Conservation (phyloP, 2,797 vertebrate genomes). For the Jordanella pulchra region DNA sequence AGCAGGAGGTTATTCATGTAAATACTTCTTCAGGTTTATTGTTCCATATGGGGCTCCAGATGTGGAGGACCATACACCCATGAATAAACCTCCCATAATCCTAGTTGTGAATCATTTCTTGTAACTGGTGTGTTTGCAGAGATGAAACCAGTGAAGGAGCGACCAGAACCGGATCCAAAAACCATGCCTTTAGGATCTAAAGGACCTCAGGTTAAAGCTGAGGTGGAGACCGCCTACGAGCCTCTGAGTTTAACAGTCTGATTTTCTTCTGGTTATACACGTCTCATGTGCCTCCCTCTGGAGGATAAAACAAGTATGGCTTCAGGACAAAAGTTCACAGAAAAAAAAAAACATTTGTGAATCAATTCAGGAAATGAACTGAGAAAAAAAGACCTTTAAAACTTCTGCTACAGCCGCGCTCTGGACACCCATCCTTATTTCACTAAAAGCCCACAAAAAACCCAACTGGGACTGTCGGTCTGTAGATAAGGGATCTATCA, state of each 20-base stretch:
- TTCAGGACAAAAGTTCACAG: slow-evolving; percentile 71
- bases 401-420: slow-evolving; percentile 79
- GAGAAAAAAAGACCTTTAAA: slow-evolving; percentile 65
- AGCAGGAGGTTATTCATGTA: background rate
- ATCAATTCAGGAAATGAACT: slow-evolving; percentile 52
- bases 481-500: slow-evolving; percentile 21
- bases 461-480: slow-evolving; percentile 33
- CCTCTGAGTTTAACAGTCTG: slow-evolving; percentile 16
- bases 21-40: too few species aligned
- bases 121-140: background rate
- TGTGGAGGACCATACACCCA: background rate
- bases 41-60: background rate
- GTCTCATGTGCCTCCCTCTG: slow-evolving; percentile 56
- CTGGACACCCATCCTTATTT: slow-evolving; percentile 77
- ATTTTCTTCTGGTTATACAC: slow-evolving; percentile 7
- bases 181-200: background rate
- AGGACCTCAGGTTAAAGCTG: slow-evolving; percentile 36
- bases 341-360: slow-evolving; percentile 63
- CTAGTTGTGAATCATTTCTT: too few species aligned
- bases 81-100: too few species aligned
- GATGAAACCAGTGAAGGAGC: background rate
- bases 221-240: slow-evolving; percentile 32
- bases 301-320: slow-evolving; percentile 62
- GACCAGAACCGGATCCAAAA: background rate
- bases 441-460: slow-evolving; percentile 75